Conservation (phyloP, 1,140 invertebrate species). For the Drosophila pseudoananassae region DNA sequence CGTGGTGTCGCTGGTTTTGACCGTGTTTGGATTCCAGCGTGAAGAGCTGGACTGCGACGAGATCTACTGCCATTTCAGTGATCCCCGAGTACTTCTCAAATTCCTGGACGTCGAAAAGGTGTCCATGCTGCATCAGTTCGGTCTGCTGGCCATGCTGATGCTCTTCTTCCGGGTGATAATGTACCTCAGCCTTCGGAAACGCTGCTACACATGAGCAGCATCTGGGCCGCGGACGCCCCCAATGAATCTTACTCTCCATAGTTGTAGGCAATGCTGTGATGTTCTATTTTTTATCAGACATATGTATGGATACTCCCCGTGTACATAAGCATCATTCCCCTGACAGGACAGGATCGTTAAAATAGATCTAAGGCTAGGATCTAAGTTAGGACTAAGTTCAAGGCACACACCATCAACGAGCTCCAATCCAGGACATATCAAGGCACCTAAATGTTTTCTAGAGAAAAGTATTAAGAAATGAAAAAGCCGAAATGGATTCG, state of each 20-base stretch:
- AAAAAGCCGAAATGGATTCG: background rate
- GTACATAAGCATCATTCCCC: slow-evolving; percentile 20
- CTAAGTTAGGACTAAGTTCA: slow-evolving; percentile 12
- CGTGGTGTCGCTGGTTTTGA: slow-evolving; percentile 86
- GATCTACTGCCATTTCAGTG: slow-evolving; percentile 87
- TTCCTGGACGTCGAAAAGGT: slow-evolving; percentile 86
- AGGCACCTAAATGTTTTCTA: background rate
- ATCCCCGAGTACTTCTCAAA: slow-evolving; percentile 86
- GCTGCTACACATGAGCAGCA: slow-evolving; percentile 85
- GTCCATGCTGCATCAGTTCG: slow-evolving; percentile 85
- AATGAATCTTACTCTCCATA: slow-evolving; percentile 43
- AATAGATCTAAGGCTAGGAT: slow-evolving; percentile 5
- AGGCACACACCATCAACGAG: background rate
- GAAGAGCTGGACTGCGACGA: slow-evolving; percentile 86
- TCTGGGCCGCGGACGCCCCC: background rate
- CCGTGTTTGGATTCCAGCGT: slow-evolving; percentile 87
- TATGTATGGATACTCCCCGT: slow-evolving; percentile 26
- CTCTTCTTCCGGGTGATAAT: slow-evolving; percentile 85
- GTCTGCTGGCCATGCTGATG: slow-evolving; percentile 85
- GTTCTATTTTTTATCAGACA: slow-evolving; percentile 57
- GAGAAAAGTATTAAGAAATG: background rate
- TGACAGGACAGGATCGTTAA: slow-evolving; percentile 5
- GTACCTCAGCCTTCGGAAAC: slow-evolving; percentile 85
- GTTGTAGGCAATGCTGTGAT: slow-evolving; percentile 70
- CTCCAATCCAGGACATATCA: background rate